phyloP scores from a whole-genome alignment of 2,888 invertebrate genomes.

The Nymphalis c-album region DNA sequence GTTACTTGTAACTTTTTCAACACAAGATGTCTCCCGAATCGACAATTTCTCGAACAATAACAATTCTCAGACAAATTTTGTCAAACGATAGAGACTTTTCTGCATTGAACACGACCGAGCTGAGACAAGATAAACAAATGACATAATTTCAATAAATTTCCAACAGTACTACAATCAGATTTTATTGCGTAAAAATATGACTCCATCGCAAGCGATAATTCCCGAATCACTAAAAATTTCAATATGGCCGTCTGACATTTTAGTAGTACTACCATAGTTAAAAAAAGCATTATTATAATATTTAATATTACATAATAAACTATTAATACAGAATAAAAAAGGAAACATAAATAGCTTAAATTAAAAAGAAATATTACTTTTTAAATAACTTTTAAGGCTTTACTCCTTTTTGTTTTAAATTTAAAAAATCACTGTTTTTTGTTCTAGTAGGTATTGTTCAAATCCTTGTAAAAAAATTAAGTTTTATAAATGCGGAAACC shows the following conservation, averaged over 20 bases:
- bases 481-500: no score
- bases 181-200: conserved; percentile 77
- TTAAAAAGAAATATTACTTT: no score
- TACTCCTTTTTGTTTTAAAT: no score
- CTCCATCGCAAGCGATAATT: conserved; percentile 81
- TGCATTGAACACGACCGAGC: conserved; percentile 72
- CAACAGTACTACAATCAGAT: conserved; percentile 74
- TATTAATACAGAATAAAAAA: no score
- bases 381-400: no score
- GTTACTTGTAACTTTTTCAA: conserved; percentile 71
- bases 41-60: conserved; percentile 67
- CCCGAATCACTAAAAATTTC: conserved; percentile 68
- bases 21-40: conserved; percentile 81
- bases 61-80: conserved; percentile 69
- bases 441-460: no score
- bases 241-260: conserved; percentile 64
- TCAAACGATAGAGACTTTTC: conserved; percentile 78
- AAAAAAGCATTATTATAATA: conserved; percentile 17
- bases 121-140: conserved; percentile 73
- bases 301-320: neutral
- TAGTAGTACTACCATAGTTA: conserved; percentile 48
- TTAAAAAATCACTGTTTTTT: no score
- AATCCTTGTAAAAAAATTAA: no score
- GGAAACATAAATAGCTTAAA: no score
- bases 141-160: conserved; percentile 78